Conservation (phyloP, 2,113 vertebrate genomes). For the Pitta sordida region DNA sequence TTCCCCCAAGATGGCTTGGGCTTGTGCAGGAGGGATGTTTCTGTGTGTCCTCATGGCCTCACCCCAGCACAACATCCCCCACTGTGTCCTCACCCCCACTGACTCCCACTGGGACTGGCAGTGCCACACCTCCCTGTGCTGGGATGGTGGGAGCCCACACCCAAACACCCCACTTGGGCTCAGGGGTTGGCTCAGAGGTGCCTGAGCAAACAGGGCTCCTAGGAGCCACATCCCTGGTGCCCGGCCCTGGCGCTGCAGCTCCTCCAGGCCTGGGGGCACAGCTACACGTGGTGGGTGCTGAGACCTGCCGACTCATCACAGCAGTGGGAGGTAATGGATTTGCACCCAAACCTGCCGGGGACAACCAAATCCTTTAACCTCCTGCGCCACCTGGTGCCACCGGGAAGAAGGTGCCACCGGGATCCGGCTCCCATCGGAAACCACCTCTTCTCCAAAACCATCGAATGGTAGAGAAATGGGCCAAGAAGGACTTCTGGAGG, state of each 20-base stretch:
- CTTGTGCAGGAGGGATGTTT: accelerated
- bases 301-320: conserved; percentile 9
- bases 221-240: background rate
- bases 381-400: conserved; percentile 58
- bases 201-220: background rate
- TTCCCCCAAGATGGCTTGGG: background rate
- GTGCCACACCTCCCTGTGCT: accelerated
- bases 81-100: background rate
- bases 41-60: background rate
- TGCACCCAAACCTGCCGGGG: background rate
- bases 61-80: background rate
- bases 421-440: accelerated
- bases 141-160: background rate
- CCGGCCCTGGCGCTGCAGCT: background rate
- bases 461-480: background rate
- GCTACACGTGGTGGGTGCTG: accelerated
- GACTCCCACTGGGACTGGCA: background rate
- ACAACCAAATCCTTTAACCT: conserved; percentile 21
- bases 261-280: accelerated
- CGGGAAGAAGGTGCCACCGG: background rate
- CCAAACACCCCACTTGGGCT: background rate
- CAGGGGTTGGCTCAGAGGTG: background rate
- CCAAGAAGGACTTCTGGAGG: background rate
- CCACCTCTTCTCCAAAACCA: background rate
- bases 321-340: background rate